A percentile compares a stretch with the other conserved stretches of the same genome.
Conservation (phyloP, 2,113 vertebrate species). For the Muntiacus muntjak region DNA sequence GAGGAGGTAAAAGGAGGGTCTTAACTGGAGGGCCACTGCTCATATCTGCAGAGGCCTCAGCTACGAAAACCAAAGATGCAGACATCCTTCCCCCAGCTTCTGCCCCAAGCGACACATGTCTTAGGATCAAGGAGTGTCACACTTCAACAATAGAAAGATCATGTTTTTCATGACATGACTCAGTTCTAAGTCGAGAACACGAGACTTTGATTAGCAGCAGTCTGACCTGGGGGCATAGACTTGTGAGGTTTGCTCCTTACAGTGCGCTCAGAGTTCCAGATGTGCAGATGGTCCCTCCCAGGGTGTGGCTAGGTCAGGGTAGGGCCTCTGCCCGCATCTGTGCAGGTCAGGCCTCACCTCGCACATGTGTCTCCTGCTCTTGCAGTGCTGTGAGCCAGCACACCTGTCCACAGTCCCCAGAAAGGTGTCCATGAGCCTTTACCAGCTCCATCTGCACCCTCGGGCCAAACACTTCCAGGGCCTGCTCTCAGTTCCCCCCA, state of each 20-base stretch:
- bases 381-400: neutral
- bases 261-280: neutral
- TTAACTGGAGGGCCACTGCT: neutral
- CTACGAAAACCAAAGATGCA: neutral
- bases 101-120: neutral
- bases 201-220: neutral
- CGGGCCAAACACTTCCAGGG: neutral
- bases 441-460: neutral
- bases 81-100: neutral
- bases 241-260: neutral
- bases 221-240: neutral
- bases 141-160: neutral
- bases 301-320: neutral
- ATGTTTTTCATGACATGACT: neutral
- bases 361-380: fast-evolving
- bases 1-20: neutral
- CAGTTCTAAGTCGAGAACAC: neutral
- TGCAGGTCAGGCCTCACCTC: neutral
- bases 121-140: neutral
- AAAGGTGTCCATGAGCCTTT: fast-evolving
- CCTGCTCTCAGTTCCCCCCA: neutral
- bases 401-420: too few relatives aligned
- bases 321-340: neutral
- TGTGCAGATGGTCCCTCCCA: neutral
- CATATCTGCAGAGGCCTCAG: neutral